Percentiles rank a stretch among this genome's conserved stretches.
phyloP scores from a whole-genome alignment of 2,888 invertebrate genomes.

The Nysson spinosus region DNA sequence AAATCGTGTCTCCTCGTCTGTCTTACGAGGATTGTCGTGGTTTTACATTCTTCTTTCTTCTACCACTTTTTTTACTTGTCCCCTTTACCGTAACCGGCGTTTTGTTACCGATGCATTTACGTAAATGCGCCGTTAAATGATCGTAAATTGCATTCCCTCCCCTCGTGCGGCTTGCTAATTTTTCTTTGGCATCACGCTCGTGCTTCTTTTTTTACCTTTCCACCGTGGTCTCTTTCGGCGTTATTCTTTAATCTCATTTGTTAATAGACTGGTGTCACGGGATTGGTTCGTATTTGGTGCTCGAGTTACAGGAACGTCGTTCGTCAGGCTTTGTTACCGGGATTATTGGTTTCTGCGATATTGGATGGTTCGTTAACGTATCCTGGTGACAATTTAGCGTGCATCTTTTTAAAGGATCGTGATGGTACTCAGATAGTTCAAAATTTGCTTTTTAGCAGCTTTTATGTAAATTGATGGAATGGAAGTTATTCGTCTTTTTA shows the following conservation, averaged over 20 bases:
- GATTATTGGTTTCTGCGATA: conserved; percentile 12
- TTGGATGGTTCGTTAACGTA: conserved; percentile 6
- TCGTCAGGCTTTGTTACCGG: background rate
- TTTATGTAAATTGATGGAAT: no score
- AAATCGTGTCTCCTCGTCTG: conserved; percentile 15
- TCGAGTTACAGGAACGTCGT: background rate
- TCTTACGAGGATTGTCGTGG: conserved; percentile 9
- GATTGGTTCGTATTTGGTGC: background rate
- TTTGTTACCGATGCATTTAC: conserved; percentile 35
- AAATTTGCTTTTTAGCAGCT: no score
- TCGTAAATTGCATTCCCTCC: conserved; percentile 23
- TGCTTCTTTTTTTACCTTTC: background rate
- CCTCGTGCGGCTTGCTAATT: background rate
- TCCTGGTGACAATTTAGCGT: conserved; percentile 7
- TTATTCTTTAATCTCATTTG: background rate
- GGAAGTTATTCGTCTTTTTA: no score
- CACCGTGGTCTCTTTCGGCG: background rate
- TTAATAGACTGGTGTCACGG: conserved; percentile 8
- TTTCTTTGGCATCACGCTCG: background rate
- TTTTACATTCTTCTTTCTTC: conserved; percentile 26
- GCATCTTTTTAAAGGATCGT: conserved; percentile 4
- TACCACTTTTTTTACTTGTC: background rate
- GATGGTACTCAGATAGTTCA: no score
- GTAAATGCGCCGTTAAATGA: conserved; percentile 34
- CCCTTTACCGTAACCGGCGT: conserved; percentile 4